Conservation (phyloP, 2,888 invertebrate species). For the Agapostemon virescens region DNA sequence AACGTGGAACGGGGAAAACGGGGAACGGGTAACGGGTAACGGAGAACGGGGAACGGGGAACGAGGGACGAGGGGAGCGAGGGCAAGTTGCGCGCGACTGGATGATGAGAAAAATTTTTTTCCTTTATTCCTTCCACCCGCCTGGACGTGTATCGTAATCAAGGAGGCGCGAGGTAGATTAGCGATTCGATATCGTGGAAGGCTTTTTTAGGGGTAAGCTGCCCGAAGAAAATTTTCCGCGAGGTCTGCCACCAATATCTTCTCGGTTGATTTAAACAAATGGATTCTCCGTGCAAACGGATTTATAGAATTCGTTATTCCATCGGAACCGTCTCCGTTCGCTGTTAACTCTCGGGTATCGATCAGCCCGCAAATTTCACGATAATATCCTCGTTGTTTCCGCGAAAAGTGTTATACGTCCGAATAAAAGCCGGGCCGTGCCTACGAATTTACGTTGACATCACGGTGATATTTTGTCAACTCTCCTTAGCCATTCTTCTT, state of each 20-base stretch:
- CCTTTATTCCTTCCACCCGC: slow-evolving; percentile 63
- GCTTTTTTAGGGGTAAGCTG: slow-evolving; percentile 51
- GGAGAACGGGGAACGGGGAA: slow-evolving; percentile 13
- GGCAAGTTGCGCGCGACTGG: slow-evolving; percentile 41
- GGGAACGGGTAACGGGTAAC: slow-evolving; percentile 3
- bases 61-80: slow-evolving; percentile 19
- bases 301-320: slow-evolving; percentile 27
- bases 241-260: slow-evolving; percentile 47
- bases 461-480: neutral
- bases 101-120: slow-evolving; percentile 66
- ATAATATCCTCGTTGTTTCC: neutral
- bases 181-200: slow-evolving; percentile 67
- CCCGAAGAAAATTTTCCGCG: slow-evolving; percentile 60
- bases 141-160: slow-evolving; percentile 68
- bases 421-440: neutral
- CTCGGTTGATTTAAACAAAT: slow-evolving; percentile 52
- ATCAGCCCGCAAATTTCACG: neutral
- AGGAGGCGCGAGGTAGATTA: slow-evolving; percentile 67
- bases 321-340: neutral
- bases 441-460: neutral
- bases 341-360: neutral
- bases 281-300: slow-evolving; percentile 29
- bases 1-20: slow-evolving; percentile 17
- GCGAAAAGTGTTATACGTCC: neutral
- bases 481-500: neutral